Conservation (phyloP, 2,888 invertebrate species). For the Dorcus parallelipipedus region DNA sequence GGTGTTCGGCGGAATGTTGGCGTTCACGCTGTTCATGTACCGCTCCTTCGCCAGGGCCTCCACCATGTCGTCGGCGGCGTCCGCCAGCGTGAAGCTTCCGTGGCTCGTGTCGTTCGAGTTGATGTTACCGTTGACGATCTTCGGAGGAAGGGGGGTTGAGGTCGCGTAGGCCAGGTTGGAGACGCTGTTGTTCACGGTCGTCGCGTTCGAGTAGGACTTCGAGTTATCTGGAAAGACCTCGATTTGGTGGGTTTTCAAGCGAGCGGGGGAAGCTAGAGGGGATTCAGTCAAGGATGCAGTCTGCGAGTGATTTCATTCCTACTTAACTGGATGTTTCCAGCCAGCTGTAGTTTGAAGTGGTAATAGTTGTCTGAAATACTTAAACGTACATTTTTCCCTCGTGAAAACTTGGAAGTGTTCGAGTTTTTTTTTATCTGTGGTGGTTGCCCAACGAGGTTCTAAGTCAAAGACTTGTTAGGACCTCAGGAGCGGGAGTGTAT, state of each 20-base stretch:
- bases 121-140: conserved; percentile 33
- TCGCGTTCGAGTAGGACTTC: conserved; percentile 8
- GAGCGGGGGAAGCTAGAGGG: not conserved
- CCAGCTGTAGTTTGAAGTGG: no score
- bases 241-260: not conserved
- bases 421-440: no score
- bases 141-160: conserved; percentile 48
- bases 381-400: no score
- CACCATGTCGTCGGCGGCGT: conserved; percentile 45
- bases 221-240: conserved; percentile 21
- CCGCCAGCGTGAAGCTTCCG: conserved; percentile 51
- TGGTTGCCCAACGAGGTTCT: no score
- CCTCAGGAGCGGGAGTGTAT: no score
- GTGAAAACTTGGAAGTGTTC: no score
- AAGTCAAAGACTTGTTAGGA: no score
- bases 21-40: conserved; percentile 46
- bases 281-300: no score
- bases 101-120: conserved; percentile 33
- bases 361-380: no score
- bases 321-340: no score
- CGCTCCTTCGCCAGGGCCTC: conserved; percentile 45
- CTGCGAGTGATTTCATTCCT: no score
- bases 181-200: conserved; percentile 18
- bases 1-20: conserved; percentile 39
- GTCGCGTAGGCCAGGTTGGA: conserved; percentile 41